Evolutionary conservation across 1,140 invertebrate species (phyloP).

Genomic region (Palaemon carinicauda): DNA sequence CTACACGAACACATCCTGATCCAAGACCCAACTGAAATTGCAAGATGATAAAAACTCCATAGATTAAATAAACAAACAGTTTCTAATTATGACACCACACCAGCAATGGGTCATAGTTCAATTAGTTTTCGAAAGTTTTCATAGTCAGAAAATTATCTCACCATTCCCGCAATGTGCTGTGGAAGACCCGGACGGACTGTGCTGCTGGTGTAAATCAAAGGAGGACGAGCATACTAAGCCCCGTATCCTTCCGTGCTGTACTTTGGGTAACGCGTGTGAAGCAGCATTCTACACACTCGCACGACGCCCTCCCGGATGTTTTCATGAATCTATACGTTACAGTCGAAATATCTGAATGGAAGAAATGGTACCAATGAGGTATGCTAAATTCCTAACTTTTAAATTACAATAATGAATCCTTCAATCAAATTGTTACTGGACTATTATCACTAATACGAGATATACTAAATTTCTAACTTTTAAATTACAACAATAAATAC

Average conservation of each 20-base stretch:
- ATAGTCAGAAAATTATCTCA: slow-evolving; percentile 62
- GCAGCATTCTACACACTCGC: slow-evolving; percentile 77
- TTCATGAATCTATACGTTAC: slow-evolving; percentile 79
- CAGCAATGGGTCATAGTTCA: too few species aligned
- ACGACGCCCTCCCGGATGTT: slow-evolving; percentile 79
- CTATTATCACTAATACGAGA: too few species aligned
- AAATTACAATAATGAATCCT: too few species aligned
- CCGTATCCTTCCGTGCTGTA: slow-evolving; percentile 83
- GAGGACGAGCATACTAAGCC: slow-evolving; percentile 76
- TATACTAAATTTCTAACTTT: too few species aligned
- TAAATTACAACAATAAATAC: too few species aligned
- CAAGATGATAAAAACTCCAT: slow-evolving; percentile 29
- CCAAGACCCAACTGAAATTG: slow-evolving; percentile 74
- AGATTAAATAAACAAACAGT: background rate
- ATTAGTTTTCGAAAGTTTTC: too few species aligned
- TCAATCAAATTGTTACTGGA: too few species aligned
- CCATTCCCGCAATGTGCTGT: slow-evolving; percentile 80
- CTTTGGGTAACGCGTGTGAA: slow-evolving; percentile 82
- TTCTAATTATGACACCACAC: too few species aligned
- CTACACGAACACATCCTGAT: slow-evolving; percentile 81
- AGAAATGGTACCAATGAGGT: too few species aligned
- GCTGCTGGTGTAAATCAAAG: slow-evolving; percentile 84
- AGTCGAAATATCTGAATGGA: slow-evolving; percentile 70
- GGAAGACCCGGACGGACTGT: slow-evolving; percentile 71
- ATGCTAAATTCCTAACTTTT: too few species aligned